Evolutionary conservation across 2,113 vertebrate species (phyloP), one percentile per base, ranked within the genome.

Genomic region (Xiphias gladius): DNA sequence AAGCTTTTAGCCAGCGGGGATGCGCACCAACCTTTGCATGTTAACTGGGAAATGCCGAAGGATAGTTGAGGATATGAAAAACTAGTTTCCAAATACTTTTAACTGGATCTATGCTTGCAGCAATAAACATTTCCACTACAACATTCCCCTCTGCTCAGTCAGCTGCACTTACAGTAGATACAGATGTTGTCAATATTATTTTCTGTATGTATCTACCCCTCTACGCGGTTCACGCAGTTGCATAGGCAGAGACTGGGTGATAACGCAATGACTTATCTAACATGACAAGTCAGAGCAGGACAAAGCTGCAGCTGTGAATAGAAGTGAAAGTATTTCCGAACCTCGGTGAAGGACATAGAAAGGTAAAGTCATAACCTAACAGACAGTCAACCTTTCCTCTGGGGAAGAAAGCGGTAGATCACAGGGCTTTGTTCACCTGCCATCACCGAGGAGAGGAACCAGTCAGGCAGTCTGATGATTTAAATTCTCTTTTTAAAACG

Each of bases 251-350:
- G 67, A 75, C 39, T 37, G 68, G 35, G 57, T 58, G 28, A 76
- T 72, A 88, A 77, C 7, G 14, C 39, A 73, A 59, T 11, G 70
- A 87, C 74, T 90, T 90, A 91, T 87, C 70, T 73, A 88, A 87
- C 68, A 43, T 82, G 82, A 88, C 90, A 92, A 72, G 90, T 86
- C 76, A 63, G 79, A 82, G 79, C 90, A 90, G 82, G 83, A 86
- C 58, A 74, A 52, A 76, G 62, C 68, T 65, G 74, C 79, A 73
- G 83, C 80, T 80, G 73, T 78, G 81, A 50, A n/a, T 19, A 68
- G 57, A 86, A 80, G 58, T 67, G 62, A 87, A 89, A 90, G 82
- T 75, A 72, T 88, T 88, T 79, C 37, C 43, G 61, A 19, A 48
- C 52, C 39, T 77, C 43, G 5, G 22, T 35, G 35, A 52, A 35